Base-by-base conservation (phyloP, 2,888 invertebrate species). In the Metalampra italica region DNA sequence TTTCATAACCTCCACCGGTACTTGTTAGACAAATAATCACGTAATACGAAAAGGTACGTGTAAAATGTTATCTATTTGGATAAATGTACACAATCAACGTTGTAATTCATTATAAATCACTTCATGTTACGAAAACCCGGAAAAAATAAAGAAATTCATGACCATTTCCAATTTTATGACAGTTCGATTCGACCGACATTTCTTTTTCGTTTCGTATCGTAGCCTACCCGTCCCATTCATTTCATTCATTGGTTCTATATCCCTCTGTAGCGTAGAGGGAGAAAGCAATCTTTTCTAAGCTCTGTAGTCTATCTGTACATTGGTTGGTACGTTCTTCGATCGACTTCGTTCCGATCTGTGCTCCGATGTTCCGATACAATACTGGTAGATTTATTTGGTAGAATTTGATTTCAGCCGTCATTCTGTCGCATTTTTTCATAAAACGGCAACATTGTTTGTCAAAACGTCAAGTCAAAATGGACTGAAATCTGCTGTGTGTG, bases 1-100 rank as follows among this genome's bases (percentile, higher is more conserved):
- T 68, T 75, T 79, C 79, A 82, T 88, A 87, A 86, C 85, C 85
- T 83, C 75, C 62, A 75, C 82, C 84, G 84, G 81, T 68, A 46
- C 52, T 47, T 55, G 62, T 43, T 57, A 57, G 56, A 65, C 62
- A 62, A 67, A 62, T 56, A 74, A 71, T 71, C 64, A 70, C 66
- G 57, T 65, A 63, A 66, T 68, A 70, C 54, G 51, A 62, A 64
- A 67, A 51, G 56, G 59, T 53, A 54, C 39, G 5, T 64, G 47
- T 70, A 64, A 59, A 70, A 48, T 50, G 64, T 57, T 59, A 68
- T 63, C 66, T 64, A 65, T 65, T 55, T 48, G 66, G 55, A 75
- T 72, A 68, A 78, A 63, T 71, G 76, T 78, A 81, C 76, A 79
- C 80, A 86, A 85, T 84, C 78, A 82, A 74, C 77, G 71, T n/a